Evolutionary conservation across 2,113 vertebrate genomes (phyloP).

Genomic region (Suricata suricatta): DNA sequence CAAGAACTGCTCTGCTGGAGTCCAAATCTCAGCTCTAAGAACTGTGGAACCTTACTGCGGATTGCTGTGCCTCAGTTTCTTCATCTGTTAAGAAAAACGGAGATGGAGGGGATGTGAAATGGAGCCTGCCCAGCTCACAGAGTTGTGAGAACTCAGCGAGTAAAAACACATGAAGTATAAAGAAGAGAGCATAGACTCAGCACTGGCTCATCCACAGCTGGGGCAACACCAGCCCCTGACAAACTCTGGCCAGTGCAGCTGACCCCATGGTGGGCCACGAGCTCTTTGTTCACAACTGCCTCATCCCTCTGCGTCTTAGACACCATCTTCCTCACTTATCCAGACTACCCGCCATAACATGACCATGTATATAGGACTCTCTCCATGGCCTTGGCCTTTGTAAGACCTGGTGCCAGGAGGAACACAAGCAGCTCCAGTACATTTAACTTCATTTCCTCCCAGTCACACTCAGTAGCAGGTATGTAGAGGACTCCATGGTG

Average conservation of each 20-base stretch:
- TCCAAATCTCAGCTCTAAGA: background rate
- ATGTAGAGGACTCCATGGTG: rapidly evolving
- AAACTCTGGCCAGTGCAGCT: background rate
- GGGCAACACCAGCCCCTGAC: rapidly evolving
- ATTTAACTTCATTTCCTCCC: background rate
- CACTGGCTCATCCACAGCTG: background rate
- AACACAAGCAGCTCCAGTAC: background rate
- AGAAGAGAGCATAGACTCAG: rapidly evolving
- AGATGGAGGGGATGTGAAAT: background rate
- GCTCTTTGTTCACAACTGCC: background rate
- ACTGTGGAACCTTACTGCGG: background rate
- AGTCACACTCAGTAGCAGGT: background rate
- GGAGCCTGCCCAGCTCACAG: background rate
- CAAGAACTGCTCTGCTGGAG: background rate
- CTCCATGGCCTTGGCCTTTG: background rate
- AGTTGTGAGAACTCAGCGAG: background rate
- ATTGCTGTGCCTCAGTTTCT: background rate
- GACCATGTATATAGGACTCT: background rate
- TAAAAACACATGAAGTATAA: background rate
- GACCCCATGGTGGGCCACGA: background rate
- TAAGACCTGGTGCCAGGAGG: background rate
- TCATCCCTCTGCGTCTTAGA: background rate
- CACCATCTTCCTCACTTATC: background rate
- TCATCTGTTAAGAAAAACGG: background rate
- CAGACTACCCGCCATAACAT: background rate